Conservation (phyloP, 64 coral and sea anemone genomes). For the Exaiptasia diaphana region DNA sequence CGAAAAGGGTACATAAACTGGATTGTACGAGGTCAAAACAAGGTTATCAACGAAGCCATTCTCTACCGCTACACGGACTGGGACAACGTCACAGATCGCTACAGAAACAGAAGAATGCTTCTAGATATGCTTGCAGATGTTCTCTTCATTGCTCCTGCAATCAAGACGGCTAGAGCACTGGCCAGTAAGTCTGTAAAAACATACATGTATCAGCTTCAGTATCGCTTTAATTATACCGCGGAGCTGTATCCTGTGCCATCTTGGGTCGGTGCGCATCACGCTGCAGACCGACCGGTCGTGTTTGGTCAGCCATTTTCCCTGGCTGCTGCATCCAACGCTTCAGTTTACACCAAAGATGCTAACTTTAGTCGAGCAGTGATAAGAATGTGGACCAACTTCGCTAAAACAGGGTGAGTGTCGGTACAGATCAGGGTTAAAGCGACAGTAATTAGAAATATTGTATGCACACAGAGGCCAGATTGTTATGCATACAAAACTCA, state of each 20-base stretch:
- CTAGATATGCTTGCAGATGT: slow-evolving; percentile 39
- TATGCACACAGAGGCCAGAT: too few relatives aligned
- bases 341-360: not conserved
- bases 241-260: not conserved
- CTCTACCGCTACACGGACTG: slow-evolving; percentile 74
- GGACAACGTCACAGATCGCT: slow-evolving; percentile 42
- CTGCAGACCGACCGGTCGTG: slow-evolving; percentile 28
- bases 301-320: slow-evolving; percentile 33
- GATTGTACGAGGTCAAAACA: too few relatives aligned
- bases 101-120: slow-evolving; percentile 22
- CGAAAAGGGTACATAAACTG: too few relatives aligned
- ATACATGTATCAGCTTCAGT: slow-evolving; percentile 52
- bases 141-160: slow-evolving; percentile 9
- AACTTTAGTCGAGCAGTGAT: slow-evolving; percentile 43
- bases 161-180: slow-evolving; percentile 22
- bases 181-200: not conserved
- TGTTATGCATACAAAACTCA: not conserved
- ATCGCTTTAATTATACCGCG: not conserved
- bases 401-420: slow-evolving; percentile 44
- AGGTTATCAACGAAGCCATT: too few relatives aligned
- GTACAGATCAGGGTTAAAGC: not conserved
- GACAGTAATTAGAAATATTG: too few relatives aligned
- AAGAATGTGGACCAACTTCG: slow-evolving; percentile 41
- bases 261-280: slow-evolving; percentile 50
- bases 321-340: not conserved